These are phyloP conservation scores for Hephaestus fuliginosus DNA, from an alignment of 2,797 vertebrate species.

Conservation along the genomic window DNA sequence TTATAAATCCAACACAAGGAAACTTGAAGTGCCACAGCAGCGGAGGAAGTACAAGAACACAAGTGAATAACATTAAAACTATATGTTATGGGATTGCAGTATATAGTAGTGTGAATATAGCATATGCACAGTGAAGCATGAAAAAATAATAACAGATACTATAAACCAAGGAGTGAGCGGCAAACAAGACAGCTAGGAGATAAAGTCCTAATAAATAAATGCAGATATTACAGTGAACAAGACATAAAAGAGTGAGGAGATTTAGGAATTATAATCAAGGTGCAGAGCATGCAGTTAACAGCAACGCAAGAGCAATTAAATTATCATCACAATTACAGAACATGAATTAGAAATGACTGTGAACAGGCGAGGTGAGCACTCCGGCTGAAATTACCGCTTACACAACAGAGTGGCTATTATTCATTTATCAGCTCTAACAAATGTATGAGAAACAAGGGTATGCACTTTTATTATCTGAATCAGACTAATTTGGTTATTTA, in stretches of 20 bases:
- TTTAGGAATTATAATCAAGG: not conserved
- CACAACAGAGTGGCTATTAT: constrained; percentile 1
- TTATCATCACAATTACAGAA: constrained; percentile 20
- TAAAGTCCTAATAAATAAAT: not conserved
- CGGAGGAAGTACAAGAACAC: too few species aligned
- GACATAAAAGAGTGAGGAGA: not conserved
- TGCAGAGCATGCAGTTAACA: constrained; percentile 1
- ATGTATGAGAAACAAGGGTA: not conserved
- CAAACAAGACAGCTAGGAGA: too few species aligned
- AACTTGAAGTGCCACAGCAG: not conserved
- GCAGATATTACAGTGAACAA: not conserved
- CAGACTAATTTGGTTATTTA: not conserved
- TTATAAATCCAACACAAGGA: not conserved
- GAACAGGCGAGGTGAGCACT: constrained; percentile 5
- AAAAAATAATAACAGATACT: not conserved
- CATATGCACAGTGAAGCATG: not conserved
- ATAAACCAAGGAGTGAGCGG: too few species aligned
- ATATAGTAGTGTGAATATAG: not conserved
- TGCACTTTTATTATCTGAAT: constrained; percentile 7
- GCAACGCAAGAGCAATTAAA: constrained; percentile 26
- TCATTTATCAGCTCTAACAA: not conserved
- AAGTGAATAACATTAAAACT: not conserved
- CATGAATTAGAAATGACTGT: constrained; percentile 26
- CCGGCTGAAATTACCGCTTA: constrained; percentile 18
- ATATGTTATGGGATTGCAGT: not conserved